Evolutionary conservation across 2,113 vertebrate genomes (phyloP).

Genomic region (Geococcyx californianus): DNA sequence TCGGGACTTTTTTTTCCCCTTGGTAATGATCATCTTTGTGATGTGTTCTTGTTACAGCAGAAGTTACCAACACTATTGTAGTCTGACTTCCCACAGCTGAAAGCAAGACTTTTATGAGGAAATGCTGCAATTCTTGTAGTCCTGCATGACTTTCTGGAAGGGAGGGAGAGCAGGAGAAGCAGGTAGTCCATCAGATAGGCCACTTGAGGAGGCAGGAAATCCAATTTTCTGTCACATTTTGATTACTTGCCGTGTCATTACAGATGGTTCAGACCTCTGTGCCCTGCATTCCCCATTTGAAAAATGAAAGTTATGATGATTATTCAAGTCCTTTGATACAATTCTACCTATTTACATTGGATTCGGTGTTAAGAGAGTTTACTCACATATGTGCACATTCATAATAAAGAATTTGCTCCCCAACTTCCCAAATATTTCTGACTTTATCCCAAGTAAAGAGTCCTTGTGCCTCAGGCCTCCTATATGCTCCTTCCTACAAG

Average conservation of each 20-base stretch:
- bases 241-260: slow-evolving; percentile 6
- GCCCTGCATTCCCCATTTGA: background rate
- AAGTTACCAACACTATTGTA: background rate
- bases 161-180: background rate
- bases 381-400: background rate
- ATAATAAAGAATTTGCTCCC: background rate
- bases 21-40: background rate
- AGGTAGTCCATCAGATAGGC: background rate
- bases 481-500: background rate
- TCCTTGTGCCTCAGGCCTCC: background rate
- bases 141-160: background rate
- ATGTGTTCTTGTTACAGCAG: background rate
- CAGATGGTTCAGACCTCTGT: background rate
- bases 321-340: background rate
- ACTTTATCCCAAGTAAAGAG: background rate
- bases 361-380: background rate
- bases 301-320: background rate
- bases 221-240: background rate
- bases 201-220: background rate
- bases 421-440: background rate
- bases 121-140: background rate
- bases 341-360: background rate
- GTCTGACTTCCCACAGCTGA: slow-evolving; percentile 17
- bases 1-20: accelerated
- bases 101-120: background rate